Conservation (phyloP, 2,113 vertebrate species). For the Hylia prasina region DNA sequence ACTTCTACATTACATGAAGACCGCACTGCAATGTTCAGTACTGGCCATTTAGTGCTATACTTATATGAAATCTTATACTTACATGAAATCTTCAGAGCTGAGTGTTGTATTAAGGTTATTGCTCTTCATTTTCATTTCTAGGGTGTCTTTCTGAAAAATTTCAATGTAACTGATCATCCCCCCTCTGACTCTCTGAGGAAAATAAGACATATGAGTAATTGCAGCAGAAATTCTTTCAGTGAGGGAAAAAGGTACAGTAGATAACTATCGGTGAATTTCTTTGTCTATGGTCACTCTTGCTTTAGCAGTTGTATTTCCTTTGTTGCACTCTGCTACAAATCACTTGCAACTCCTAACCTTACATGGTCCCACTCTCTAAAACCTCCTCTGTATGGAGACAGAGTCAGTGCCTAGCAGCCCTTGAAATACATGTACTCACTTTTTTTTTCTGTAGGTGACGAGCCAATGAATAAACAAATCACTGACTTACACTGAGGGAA, state of each 20-base stretch:
- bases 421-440: not conserved
- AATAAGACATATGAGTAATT: not conserved
- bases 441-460: not conserved
- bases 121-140: not conserved
- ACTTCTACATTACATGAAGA: not conserved
- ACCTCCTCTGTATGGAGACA: not conserved
- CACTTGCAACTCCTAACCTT: not conserved
- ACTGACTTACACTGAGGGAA: not conserved
- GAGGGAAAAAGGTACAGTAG: not conserved
- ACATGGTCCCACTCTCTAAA: not conserved
- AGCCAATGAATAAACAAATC: not conserved
- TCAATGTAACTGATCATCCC: not conserved
- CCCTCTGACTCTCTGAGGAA: not conserved
- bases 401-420: not conserved
- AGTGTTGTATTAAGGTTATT: not conserved
- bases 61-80: not conserved
- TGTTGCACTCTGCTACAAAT: not conserved
- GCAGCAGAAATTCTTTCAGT: not conserved
- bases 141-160: not conserved
- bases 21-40: rapidly evolving
- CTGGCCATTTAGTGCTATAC: not conserved
- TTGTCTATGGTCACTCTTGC: not conserved
- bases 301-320: not conserved
- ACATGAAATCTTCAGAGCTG: not conserved
- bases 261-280: not conserved